A percentile compares a stretch with the other conserved stretches of the same genome.
These are phyloP conservation scores for Dryococelus australis DNA, from an alignment of 2,888 invertebrate species.

Conservation along the genomic window DNA sequence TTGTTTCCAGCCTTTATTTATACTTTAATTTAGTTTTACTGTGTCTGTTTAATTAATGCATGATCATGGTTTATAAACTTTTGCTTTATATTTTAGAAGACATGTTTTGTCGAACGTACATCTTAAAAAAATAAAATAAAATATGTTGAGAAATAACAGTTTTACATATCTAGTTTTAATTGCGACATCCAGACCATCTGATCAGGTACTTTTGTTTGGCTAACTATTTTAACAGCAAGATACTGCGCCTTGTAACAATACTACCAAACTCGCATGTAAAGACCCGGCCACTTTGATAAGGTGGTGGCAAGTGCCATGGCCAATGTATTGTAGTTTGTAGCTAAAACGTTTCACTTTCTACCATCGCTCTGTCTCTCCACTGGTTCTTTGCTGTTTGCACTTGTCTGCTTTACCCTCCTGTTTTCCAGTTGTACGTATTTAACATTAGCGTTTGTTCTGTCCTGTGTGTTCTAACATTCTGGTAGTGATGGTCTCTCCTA, in stretches of 20 bases:
- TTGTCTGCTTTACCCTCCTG: constrained; percentile 44
- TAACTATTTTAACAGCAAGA: not conserved
- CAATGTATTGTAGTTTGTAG: constrained; percentile 44
- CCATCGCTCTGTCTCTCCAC: constrained; percentile 45
- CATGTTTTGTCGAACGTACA: constrained; percentile 12
- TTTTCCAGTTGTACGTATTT: constrained; percentile 28
- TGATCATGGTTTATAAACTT: not conserved
- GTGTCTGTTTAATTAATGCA: constrained; percentile 24
- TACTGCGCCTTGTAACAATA: not conserved
- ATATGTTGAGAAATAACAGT: constrained; percentile 8
- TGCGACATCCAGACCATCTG: not conserved
- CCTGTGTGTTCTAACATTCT: constrained; percentile 37
- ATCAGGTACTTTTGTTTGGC: not conserved
- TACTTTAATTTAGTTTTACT: constrained; percentile 20
- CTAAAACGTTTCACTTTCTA: constrained; percentile 44
- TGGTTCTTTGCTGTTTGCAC: constrained; percentile 46
- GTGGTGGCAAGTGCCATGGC: constrained; percentile 45
- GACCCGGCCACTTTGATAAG: constrained; percentile 43
- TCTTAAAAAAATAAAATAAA: not conserved
- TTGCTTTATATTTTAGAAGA: constrained; percentile 19
- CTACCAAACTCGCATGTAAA: constrained; percentile 36
- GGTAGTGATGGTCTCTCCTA: constrained; percentile 37
- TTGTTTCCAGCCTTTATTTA: constrained; percentile 23
- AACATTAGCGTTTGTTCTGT: constrained; percentile 36
- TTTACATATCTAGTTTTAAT: not conserved